Percentiles rank a stretch among this genome's conserved stretches.
phyloP scores from a whole-genome alignment of 2,113 vertebrate genomes.

The Chaetodon trifascialis region DNA sequence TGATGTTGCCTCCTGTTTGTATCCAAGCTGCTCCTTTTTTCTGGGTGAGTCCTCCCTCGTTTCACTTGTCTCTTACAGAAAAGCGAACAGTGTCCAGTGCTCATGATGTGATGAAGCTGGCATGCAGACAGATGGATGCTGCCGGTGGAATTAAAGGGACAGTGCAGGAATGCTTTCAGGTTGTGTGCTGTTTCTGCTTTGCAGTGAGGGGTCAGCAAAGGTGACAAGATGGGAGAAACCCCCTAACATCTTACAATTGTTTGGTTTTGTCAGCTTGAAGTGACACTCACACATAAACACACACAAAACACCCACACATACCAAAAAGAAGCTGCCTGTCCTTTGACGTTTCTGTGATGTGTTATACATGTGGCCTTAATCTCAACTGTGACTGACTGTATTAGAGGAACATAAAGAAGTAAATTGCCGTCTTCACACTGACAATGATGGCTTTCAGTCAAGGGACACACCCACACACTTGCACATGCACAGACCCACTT shows the following conservation, averaged over 20 bases:
- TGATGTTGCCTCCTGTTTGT: slow-evolving; percentile 12
- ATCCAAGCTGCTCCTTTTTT: slow-evolving; percentile 38
- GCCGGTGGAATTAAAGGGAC: slow-evolving; percentile 70
- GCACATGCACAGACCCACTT: neutral
- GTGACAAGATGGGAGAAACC: neutral
- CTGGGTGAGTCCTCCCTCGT: slow-evolving; percentile 63
- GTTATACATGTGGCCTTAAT: neutral
- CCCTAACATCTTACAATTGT: neutral
- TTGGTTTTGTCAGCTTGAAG: neutral
- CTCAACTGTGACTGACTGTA: neutral
- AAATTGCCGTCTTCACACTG: neutral
- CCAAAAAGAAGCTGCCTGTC: neutral
- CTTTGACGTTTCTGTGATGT: neutral
- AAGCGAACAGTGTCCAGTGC: neutral
- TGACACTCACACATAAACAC: no score
- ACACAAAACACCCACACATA: no score
- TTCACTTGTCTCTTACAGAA: neutral
- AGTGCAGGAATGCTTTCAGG: slow-evolving; percentile 47
- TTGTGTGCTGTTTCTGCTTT: neutral
- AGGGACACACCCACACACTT: slow-evolving; percentile 20
- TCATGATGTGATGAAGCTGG: slow-evolving; percentile 10
- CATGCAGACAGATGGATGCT: slow-evolving; percentile 46
- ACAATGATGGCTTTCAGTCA: slow-evolving; percentile 57
- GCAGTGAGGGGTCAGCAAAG: neutral
- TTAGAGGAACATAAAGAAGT: neutral